These are phyloP conservation scores for Cantharis rufa DNA, from an alignment of 2,888 invertebrate genomes.

Conservation along the genomic window DNA sequence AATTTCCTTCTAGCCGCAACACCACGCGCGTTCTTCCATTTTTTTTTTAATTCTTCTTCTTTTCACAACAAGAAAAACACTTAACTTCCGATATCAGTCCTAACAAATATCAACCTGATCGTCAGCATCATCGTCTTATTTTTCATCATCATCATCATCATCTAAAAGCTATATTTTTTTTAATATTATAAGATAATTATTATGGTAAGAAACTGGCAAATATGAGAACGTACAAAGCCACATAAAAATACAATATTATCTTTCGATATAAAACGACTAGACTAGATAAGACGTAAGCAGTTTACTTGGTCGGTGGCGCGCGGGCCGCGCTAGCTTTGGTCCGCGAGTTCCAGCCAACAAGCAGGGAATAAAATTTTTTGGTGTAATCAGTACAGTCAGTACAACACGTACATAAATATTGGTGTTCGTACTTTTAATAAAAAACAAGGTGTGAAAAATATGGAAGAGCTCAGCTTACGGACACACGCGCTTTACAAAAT, in stretches of 20 bases:
- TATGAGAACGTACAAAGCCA: slow-evolving; percentile 53
- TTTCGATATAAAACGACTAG: slow-evolving; percentile 57
- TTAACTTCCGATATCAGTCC: slow-evolving; percentile 51
- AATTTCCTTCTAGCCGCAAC: slow-evolving; percentile 48
- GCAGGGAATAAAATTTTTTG: slow-evolving; percentile 52
- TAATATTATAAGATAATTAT: slow-evolving; percentile 29
- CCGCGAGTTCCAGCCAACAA: slow-evolving; percentile 57
- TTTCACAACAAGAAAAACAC: slow-evolving; percentile 55
- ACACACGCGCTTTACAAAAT: slow-evolving; percentile 37
- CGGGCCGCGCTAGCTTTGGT: slow-evolving; percentile 52
- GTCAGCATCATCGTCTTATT: neutral
- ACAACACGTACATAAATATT: slow-evolving; percentile 49
- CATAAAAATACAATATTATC: slow-evolving; percentile 54
- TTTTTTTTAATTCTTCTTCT: too few relatives aligned
- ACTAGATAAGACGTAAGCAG: slow-evolving; percentile 52
- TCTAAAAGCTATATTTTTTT: slow-evolving; percentile 33
- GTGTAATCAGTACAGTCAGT: slow-evolving; percentile 52
- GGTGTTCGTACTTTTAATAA: slow-evolving; percentile 48
- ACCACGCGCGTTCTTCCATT: slow-evolving; percentile 43
- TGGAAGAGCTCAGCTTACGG: slow-evolving; percentile 39
- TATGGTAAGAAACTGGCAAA: slow-evolving; percentile 36
- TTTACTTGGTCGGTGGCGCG: slow-evolving; percentile 51
- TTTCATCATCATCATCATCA: slow-evolving; percentile 29
- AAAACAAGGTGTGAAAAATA: slow-evolving; percentile 24
- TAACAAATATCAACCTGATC: slow-evolving; percentile 48